Percentiles rank a stretch among this genome's conserved stretches.
Conservation (phyloP, 1,140 invertebrate genomes). For the Drosophila grimshawi region DNA sequence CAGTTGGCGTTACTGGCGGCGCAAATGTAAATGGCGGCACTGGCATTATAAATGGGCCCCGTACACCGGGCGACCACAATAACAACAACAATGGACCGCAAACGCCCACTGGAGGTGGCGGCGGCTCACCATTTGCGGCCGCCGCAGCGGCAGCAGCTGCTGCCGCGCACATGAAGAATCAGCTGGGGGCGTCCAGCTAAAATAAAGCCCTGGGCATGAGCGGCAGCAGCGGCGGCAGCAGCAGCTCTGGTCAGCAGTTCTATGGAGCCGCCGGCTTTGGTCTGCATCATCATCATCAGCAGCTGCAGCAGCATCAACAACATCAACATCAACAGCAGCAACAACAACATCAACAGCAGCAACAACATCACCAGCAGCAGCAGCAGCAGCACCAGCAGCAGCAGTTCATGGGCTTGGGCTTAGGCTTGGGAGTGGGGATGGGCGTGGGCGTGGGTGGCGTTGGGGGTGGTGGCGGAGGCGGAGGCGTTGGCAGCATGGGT, state of each 20-base stretch:
- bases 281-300: constrained; percentile 58
- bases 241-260: constrained; percentile 59
- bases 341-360: constrained; percentile 41
- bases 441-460: constrained; percentile 34
- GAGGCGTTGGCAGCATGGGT: constrained; percentile 69
- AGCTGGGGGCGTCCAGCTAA: constrained; percentile 84
- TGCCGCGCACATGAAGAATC: constrained; percentile 82
- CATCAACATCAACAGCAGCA: constrained; percentile 43
- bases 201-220: constrained; percentile 77
- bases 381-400: constrained; percentile 54
- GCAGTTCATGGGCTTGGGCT: constrained; percentile 61
- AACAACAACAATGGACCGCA: constrained; percentile 81
- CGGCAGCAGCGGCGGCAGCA: constrained; percentile 44
- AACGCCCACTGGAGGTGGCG: constrained; percentile 59
- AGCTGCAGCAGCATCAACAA: constrained; percentile 51
- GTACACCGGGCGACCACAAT: constrained; percentile 79
- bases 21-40: constrained; percentile 38
- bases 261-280: constrained; percentile 63
- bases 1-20: constrained; percentile 28
- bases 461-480: constrained; percentile 34
- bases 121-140: constrained; percentile 69
- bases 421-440: constrained; percentile 44
- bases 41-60: constrained; percentile 68
- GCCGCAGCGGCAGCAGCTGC: constrained; percentile 72
- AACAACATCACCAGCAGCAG: constrained; percentile 43